Conservation (phyloP, 2,797 vertebrate genomes). For the Mus minutoides region DNA sequence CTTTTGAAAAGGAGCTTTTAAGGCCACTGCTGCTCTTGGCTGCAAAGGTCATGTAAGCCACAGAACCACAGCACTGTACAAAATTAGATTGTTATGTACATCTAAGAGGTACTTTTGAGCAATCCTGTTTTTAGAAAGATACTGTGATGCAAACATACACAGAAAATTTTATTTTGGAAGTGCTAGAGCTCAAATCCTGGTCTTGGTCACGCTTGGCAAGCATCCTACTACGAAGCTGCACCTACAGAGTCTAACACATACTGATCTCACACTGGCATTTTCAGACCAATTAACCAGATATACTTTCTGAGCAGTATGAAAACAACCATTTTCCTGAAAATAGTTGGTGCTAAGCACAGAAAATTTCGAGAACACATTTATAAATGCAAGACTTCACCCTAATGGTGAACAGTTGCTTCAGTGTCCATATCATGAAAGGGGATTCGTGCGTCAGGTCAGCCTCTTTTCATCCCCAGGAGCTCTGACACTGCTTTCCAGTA, state of each 20-base stretch:
- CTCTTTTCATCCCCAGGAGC: not conserved
- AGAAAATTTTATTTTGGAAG: not conserved
- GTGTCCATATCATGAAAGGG: not conserved
- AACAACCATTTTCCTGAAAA: not conserved
- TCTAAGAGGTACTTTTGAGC: not conserved
- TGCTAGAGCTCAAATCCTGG: not conserved
- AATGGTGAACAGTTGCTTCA: not conserved
- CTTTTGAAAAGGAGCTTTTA: conserved; percentile 4
- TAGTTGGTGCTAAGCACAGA: not conserved
- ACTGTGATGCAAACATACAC: not conserved
- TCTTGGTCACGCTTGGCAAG: not conserved
- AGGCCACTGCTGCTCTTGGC: not conserved
- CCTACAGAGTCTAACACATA: not conserved
- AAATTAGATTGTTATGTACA: not conserved
- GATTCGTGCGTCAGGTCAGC: not conserved
- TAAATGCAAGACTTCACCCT: not conserved
- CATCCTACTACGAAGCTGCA: not conserved
- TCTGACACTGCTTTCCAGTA: not conserved
- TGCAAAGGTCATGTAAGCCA: not conserved
- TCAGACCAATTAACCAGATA: not conserved
- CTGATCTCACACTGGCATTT: not conserved
- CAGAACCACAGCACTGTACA: not conserved
- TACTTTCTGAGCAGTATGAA: not conserved
- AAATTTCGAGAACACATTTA: not conserved
- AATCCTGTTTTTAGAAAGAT: not conserved